Evolutionary conservation across 2,888 invertebrate genomes (phyloP).

Genomic region (Agonum fuliginosum): DNA sequence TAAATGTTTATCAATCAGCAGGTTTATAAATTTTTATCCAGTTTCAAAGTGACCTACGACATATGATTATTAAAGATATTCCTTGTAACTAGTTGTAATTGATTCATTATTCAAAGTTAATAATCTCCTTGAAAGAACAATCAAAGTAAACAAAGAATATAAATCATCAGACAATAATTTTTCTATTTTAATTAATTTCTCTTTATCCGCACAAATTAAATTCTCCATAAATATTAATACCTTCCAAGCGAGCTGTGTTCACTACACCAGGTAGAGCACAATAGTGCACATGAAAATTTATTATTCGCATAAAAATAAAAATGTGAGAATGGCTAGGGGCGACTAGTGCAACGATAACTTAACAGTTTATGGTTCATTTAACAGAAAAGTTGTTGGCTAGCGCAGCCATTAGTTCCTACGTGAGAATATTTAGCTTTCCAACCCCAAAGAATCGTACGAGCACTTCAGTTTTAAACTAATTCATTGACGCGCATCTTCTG

Average conservation of each 20-base stretch:
- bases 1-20: too few relatives aligned
- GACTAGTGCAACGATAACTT: constrained; percentile 49
- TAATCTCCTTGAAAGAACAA: too few relatives aligned
- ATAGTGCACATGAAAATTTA: constrained; percentile 41
- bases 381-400: constrained; percentile 48
- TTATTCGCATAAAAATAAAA: constrained; percentile 46
- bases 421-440: constrained; percentile 35
- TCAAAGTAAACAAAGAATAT: too few relatives aligned
- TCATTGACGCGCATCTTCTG: too few relatives aligned
- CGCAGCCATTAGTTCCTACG: constrained; percentile 43
- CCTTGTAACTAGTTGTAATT: too few relatives aligned
- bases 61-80: too few relatives aligned
- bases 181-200: background rate
- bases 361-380: constrained; percentile 55
- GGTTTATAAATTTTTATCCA: too few relatives aligned
- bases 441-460: constrained; percentile 24
- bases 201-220: background rate
- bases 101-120: too few relatives aligned
- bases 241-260: background rate
- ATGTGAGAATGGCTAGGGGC: constrained; percentile 8
- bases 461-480: background rate
- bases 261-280: constrained; percentile 17
- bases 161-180: too few relatives aligned
- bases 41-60: too few relatives aligned
- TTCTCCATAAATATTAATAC: background rate